These are phyloP conservation scores for Amazona vittata DNA, from an alignment of 2,113 vertebrate genomes.

Conservation along the genomic window DNA sequence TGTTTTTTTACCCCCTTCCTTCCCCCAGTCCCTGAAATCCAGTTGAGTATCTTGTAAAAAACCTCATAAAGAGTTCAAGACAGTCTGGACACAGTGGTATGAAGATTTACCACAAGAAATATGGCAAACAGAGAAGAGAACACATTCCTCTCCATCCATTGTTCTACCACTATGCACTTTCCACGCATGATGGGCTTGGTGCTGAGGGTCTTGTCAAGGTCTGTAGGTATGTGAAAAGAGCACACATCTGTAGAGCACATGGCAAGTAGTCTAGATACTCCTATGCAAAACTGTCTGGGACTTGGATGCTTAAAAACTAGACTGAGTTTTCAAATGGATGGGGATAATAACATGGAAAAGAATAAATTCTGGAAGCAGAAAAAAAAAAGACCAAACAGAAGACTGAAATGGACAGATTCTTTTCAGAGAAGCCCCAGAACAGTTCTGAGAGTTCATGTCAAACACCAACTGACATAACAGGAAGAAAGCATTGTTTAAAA, in stretches of 20 bases:
- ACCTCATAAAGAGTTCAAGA: not conserved
- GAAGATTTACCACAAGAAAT: not conserved
- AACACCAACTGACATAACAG: not conserved
- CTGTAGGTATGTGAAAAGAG: too few species aligned
- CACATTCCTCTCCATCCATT: not conserved
- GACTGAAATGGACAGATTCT: not conserved
- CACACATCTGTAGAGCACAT: not conserved
- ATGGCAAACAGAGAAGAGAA: not conserved
- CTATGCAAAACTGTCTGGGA: not conserved
- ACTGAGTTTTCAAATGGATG: not conserved
- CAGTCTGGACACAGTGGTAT: not conserved
- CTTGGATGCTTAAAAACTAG: not conserved
- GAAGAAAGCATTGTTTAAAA: not conserved
- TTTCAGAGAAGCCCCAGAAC: not conserved
- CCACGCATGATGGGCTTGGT: rapidly evolving
- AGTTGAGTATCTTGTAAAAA: not conserved
- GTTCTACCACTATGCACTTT: not conserved
- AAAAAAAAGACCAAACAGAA: not conserved
- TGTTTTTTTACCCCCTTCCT: not conserved
- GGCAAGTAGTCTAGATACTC: rapidly evolving
- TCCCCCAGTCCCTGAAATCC: rapidly evolving
- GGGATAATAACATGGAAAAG: not conserved
- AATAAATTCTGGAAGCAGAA: not conserved
- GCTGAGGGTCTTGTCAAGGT: not conserved
- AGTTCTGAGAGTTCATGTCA: not conserved